phyloP scores from a whole-genome alignment of 1,140 invertebrate genomes.

The Pseudachorutes palmiensis region DNA sequence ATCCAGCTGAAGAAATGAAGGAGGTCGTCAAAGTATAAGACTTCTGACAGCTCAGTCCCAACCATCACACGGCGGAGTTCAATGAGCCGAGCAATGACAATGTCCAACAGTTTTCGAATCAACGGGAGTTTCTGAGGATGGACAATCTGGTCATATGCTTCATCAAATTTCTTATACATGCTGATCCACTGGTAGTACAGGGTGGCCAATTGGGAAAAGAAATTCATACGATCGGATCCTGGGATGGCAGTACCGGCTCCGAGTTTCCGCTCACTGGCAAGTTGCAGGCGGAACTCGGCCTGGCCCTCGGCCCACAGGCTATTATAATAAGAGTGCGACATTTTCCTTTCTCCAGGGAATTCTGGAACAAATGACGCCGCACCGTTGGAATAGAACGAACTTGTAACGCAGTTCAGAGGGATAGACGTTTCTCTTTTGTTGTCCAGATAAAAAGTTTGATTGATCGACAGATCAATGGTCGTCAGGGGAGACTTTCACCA shows the following conservation, averaged over 20 bases:
- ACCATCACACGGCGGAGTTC: constrained; percentile 44
- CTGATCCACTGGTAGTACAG: constrained; percentile 21
- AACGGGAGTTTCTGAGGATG: constrained; percentile 85
- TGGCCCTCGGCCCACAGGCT: constrained; percentile 25
- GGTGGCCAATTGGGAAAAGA: constrained; percentile 10
- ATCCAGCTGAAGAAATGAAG: constrained; percentile 33
- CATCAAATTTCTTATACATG: constrained; percentile 45
- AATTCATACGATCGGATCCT: background rate
- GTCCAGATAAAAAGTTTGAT: too few species aligned
- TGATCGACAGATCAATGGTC: too few species aligned
- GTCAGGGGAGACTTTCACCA: too few species aligned
- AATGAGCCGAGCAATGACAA: constrained; percentile 61
- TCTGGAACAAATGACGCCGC: too few species aligned
- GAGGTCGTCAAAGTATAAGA: constrained; percentile 46
- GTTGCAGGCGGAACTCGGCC: constrained; percentile 8
- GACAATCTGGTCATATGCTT: constrained; percentile 79
- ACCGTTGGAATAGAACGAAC: too few species aligned
- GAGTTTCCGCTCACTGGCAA: constrained; percentile 7
- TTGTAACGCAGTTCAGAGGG: too few species aligned
- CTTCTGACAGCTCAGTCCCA: constrained; percentile 23
- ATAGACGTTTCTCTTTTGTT: too few species aligned
- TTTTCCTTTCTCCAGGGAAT: too few species aligned
- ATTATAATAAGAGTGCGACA: constrained; percentile 25
- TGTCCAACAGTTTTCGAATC: constrained; percentile 68
- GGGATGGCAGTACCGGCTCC: background rate